phyloP scores from a whole-genome alignment of 2,797 vertebrate genomes.

The Cheirogaleus major region DNA sequence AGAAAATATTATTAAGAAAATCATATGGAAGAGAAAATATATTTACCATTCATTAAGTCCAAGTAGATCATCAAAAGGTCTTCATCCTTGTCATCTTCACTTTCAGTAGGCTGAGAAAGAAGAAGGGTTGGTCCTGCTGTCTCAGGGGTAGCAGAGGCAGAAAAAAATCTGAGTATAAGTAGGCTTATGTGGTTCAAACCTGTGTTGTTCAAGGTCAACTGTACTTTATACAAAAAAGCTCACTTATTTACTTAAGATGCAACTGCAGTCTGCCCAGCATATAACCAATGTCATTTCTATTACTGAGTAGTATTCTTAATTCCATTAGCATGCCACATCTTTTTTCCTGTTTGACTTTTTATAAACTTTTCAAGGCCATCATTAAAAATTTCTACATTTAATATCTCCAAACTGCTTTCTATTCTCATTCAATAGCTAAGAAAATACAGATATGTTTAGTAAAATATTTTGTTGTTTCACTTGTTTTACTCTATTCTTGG shows the following conservation, averaged over 20 bases:
- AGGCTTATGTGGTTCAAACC: neutral
- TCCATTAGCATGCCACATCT: neutral
- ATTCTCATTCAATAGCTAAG: neutral
- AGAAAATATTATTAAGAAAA: neutral
- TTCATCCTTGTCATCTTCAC: neutral
- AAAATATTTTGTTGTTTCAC: constrained; percentile 30
- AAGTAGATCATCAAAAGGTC: neutral
- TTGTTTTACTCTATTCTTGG: constrained; percentile 41
- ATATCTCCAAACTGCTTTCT: neutral
- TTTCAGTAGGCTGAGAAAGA: neutral
- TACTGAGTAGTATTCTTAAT: constrained; percentile 24
- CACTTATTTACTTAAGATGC: constrained; percentile 15
- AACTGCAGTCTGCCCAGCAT: constrained; percentile 28
- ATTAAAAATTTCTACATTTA: constrained; percentile 50
- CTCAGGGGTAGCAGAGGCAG: neutral
- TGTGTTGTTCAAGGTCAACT: neutral
- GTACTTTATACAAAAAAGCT: constrained; percentile 42
- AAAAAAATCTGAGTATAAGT: neutral
- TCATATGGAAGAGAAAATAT: neutral
- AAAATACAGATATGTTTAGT: neutral
- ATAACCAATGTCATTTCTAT: neutral
- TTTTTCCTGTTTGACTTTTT: constrained; percentile 48
- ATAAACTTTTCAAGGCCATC: constrained; percentile 42
- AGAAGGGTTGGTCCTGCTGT: neutral
- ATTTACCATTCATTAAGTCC: neutral